Evolutionary conservation across 1,140 invertebrate genomes (phyloP).

Genomic region (Cotesia chilonis): DNA sequence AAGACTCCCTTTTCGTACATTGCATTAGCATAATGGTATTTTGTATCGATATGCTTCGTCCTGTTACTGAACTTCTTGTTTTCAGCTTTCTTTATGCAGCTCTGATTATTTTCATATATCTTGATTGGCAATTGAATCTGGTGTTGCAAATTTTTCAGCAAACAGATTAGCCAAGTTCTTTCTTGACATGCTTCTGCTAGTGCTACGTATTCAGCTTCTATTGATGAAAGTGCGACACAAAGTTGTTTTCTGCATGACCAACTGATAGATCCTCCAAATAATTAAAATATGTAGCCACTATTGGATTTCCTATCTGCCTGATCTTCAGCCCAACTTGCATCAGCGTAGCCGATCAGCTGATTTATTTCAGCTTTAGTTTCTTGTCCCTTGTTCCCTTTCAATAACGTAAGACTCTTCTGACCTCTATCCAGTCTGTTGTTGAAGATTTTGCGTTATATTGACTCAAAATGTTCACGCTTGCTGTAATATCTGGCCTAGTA

Average conservation of each 20-base stretch:
- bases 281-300: not conserved
- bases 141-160: not conserved
- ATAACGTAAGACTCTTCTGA: not conserved
- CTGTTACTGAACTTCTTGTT: not conserved
- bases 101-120: slow-evolving; percentile 7
- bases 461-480: not conserved
- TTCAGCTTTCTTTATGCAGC: slow-evolving; percentile 1
- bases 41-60: slow-evolving; percentile 4
- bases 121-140: not conserved
- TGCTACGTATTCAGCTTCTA: slow-evolving; percentile 1
- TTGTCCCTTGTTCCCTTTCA: slow-evolving; percentile 1
- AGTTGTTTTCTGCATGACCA: slow-evolving; percentile 12
- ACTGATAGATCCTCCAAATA: not conserved
- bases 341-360: not conserved
- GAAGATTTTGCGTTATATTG: not conserved
- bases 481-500: slow-evolving; percentile 53
- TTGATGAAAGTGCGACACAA: slow-evolving; percentile 11
- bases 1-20: not conserved
- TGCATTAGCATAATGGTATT: not conserved
- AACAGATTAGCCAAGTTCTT: not conserved
- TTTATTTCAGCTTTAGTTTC: not conserved
- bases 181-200: slow-evolving; percentile 10
- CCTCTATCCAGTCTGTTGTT: slow-evolving; percentile 7
- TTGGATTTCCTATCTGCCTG: not conserved
- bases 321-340: slow-evolving; percentile 4